phyloP scores from a whole-genome alignment of 1,140 invertebrate species.

The Papilio xuthus region DNA sequence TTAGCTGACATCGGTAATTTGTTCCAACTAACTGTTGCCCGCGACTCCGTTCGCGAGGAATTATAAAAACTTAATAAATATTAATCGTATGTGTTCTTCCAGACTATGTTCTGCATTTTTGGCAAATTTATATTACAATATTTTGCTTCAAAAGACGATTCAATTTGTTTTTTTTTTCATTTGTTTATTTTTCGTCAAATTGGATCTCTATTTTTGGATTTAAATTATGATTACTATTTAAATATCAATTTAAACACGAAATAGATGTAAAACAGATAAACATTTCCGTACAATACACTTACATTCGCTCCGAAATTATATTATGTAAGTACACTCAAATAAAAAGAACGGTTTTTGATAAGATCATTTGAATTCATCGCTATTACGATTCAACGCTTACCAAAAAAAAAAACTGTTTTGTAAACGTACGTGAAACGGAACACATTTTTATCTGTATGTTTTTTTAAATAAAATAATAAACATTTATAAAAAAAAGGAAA shows the following conservation, averaged over 20 bases:
- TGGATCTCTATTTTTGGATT: too few species aligned
- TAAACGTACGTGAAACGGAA: not conserved
- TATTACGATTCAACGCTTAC: constrained; percentile 11
- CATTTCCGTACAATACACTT: not conserved
- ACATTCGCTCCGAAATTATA: not conserved
- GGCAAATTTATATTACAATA: too few species aligned
- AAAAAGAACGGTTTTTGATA: constrained; percentile 6
- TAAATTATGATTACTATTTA: too few species aligned
- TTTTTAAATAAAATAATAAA: not conserved
- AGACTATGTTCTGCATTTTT: too few species aligned
- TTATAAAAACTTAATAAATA: too few species aligned
- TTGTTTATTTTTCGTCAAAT: too few species aligned
- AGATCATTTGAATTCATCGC: constrained; percentile 7
- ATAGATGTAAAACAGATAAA: not conserved
- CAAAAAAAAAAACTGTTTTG: not conserved
- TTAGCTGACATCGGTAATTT: not conserved
- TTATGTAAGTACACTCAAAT: constrained; percentile 11
- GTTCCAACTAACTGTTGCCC: too few species aligned
- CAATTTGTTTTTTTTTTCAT: too few species aligned
- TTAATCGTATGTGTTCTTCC: too few species aligned
- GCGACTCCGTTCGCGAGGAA: too few species aligned
- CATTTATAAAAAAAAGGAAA: too few species aligned
- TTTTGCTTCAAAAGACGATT: too few species aligned
- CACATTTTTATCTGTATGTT: not conserved
- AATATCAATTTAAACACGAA: not conserved